Evolutionary conservation across 2,797 vertebrate genomes (phyloP), one percentile per base, ranked within the genome.

Genomic region (Sebastes alutus): DNA sequence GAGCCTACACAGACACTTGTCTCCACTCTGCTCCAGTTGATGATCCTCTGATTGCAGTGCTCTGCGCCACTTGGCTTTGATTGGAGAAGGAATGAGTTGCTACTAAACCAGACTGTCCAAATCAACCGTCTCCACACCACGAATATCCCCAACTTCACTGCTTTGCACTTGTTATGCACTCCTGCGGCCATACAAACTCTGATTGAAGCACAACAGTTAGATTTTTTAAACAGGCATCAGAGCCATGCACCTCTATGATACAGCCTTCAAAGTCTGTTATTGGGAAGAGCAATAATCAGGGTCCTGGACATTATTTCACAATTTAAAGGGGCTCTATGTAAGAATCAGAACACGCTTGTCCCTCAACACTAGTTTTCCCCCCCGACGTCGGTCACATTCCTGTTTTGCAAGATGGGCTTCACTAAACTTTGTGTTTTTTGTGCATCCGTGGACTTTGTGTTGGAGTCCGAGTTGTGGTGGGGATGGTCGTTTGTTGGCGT

Each of bases 1-100:
- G 71, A 85, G 70, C 68, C 82, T 42, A 49, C 81, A 77, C 54
- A 79, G 81, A 83, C 49, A 75, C 83, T 92, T 55, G 71, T 89
- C 84, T 84, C 58, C 74, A 29, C 83, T 86, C 66, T 67, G 73
- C 75, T 78, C 58, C 71, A 58, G 72, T 59, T 72, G 76, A 87
- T 81, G 77, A 72, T 79, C 66, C 78, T 72, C 60, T 92, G 89
- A 92, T 93, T 94, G 81, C 64, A 77, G 82, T 54, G 77, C 67
- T 84, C 79, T 80, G 16, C 35, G 1, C 61, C 81, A 77, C 88
- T 91, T 80, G 22, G 38, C 78, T 82, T 77, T 92, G 89, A 93
- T 93, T 93, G 75, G 77, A 88, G 84, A 84, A 80, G 64, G 32
- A 86, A 68, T 81, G 75, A 89, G 78, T 82, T 49, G 30, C 85